A percentile compares a stretch with the other conserved stretches of the same genome.
phyloP scores from a whole-genome alignment of 2,797 vertebrate genomes.

The Lithobates pipiens region DNA sequence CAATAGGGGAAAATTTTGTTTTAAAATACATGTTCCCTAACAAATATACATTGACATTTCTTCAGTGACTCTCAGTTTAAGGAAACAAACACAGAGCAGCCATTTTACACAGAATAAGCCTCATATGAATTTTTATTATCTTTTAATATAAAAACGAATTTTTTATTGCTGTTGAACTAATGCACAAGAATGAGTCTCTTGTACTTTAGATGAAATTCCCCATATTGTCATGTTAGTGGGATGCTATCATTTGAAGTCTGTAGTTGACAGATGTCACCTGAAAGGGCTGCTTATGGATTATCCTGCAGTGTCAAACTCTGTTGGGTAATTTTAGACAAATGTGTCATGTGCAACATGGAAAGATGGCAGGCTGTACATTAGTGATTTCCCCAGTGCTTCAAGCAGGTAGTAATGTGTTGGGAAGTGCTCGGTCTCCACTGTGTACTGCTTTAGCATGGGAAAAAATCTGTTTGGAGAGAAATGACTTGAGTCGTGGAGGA shows the following conservation, averaged over 20 bases:
- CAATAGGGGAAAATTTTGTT: too few relatives aligned
- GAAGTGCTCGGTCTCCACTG: slow-evolving; percentile 86
- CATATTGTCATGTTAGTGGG: slow-evolving; percentile 71
- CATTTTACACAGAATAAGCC: too few relatives aligned
- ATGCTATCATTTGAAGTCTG: slow-evolving; percentile 79
- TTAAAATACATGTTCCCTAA: too few relatives aligned
- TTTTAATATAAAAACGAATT: too few relatives aligned
- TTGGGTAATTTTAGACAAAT: slow-evolving; percentile 89
- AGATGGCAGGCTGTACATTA: slow-evolving; percentile 89
- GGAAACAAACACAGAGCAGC: too few relatives aligned
- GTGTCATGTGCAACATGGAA: slow-evolving; percentile 89
- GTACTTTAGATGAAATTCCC: too few relatives aligned
- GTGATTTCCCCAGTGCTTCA: slow-evolving; percentile 86
- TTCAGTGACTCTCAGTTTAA: too few relatives aligned
- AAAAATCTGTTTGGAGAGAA: slow-evolving; percentile 81
- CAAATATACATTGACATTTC: too few relatives aligned
- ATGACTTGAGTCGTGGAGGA: slow-evolving; percentile 94
- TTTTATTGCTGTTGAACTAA: too few relatives aligned
- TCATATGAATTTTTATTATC: too few relatives aligned
- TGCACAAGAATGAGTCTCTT: too few relatives aligned
- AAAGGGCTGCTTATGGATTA: slow-evolving; percentile 80
- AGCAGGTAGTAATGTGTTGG: slow-evolving; percentile 89
- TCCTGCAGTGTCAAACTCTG: slow-evolving; percentile 88
- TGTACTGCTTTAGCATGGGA: slow-evolving; percentile 84
- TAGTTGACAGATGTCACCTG: slow-evolving; percentile 83